Base-by-base conservation (phyloP, 2,888 invertebrate species). In the Autographa gamma region DNA sequence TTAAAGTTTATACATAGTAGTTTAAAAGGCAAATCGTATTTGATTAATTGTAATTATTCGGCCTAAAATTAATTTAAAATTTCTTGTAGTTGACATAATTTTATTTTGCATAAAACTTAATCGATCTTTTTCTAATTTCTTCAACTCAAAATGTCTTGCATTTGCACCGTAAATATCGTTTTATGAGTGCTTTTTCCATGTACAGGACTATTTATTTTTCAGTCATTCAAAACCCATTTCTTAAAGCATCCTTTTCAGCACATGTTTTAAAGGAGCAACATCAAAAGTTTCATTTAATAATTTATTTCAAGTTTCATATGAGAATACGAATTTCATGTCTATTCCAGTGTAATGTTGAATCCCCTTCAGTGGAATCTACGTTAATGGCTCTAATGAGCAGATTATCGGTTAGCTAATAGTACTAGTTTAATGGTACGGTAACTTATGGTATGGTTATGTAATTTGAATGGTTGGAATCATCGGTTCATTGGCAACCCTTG, bases 321-420 rank as follows among this genome's bases (percentile, higher is more conserved):
- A 48, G n/a, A n/a, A 7, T 48, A 3, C n/a, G 6, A 1, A 48
- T n/a, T 60, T 31, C 68, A 54, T 43, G n/a, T 59, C 38, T n/a
- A 56, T n/a, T 62, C 52, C 18, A 9, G 48, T 16, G 52, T 34
- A 65, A 77, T 43, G 56, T 16, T 48, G 61, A 79, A 58, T 69
- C 52, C 48, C 56, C 31, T 11, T 31, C 32, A 64, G 67, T 65
- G 67, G 68, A 65, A 25, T 14, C 56, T 31, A 60, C 64, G 59
- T 32, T 64, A 69, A 73, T 71, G 62, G 19, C 68, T 5, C 25
- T 71, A 74, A 73, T 73, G 60, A 54, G 38, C 31, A 63, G 18
- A 71, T 76, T 71, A 76, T 63, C 66, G 61, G 69, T 73, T 60
- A 41, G 38, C 18, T 60, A 34, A 76, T 83, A 78, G 83, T 81